Evolutionary conservation across 2,797 vertebrate species (phyloP).

Genomic region (Peromyscus aztecus): DNA sequence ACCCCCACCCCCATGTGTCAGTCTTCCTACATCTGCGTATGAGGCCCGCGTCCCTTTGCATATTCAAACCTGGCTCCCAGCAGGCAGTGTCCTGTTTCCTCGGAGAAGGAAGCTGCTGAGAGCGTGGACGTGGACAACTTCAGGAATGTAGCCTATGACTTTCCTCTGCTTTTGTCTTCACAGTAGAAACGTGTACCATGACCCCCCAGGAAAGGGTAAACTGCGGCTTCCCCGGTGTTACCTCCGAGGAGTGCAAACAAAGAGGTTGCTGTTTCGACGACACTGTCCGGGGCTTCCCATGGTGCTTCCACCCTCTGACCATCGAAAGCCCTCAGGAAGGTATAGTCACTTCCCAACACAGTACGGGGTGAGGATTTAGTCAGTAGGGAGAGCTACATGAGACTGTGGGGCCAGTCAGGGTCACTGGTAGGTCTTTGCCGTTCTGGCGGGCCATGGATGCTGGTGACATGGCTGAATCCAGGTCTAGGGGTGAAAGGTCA

Average conservation of each 20-base stretch:
- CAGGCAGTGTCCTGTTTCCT: accelerated
- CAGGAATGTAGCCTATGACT: accelerated
- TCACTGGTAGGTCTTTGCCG: accelerated
- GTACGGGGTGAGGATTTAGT: accelerated
- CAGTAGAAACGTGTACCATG: background rate
- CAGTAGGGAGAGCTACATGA: accelerated
- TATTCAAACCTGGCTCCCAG: accelerated
- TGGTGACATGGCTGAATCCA: accelerated
- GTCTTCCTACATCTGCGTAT: accelerated
- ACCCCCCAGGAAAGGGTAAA: accelerated
- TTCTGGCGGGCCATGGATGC: background rate
- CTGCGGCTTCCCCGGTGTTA: constrained; percentile 30
- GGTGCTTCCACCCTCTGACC: background rate
- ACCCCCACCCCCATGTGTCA: accelerated
- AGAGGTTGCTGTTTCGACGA: constrained; percentile 69
- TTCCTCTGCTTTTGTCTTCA: accelerated
- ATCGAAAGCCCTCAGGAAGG: accelerated
- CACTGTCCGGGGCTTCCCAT: accelerated
- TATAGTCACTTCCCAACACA: accelerated
- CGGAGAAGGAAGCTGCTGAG: background rate
- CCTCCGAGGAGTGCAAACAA: accelerated
- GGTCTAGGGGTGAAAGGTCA: too few relatives aligned
- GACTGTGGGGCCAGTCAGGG: accelerated
- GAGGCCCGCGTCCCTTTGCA: background rate
- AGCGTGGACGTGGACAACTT: accelerated